Evolutionary conservation across 2,113 vertebrate genomes (phyloP).

Genomic region (Tetrao urogallus): DNA sequence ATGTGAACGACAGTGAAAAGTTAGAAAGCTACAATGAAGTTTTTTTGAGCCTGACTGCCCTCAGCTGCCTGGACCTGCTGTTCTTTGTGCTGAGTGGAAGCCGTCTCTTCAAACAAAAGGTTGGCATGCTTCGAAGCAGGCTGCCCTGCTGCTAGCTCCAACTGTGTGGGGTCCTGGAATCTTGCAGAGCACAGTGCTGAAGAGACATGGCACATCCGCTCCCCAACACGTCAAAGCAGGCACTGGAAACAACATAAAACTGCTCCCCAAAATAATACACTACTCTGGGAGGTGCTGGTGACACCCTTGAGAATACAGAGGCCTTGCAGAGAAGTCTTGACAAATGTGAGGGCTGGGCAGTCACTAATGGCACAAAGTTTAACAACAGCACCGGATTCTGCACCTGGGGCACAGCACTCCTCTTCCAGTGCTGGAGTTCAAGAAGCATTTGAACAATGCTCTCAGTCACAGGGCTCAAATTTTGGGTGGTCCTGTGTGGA

Average conservation of each 20-base stretch:
- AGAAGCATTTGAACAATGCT: background rate
- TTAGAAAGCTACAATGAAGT: constrained; percentile 84
- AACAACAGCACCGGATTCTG: background rate
- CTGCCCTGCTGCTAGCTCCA: constrained; percentile 60
- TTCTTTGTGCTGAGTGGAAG: constrained; percentile 74
- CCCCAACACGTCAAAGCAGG: background rate
- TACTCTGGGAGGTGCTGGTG: background rate
- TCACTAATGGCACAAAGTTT: background rate
- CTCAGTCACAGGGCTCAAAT: background rate
- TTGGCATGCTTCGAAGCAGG: constrained; percentile 31
- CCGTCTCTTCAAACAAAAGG: constrained; percentile 68
- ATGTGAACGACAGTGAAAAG: accelerated
- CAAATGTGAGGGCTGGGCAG: background rate
- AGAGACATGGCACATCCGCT: background rate
- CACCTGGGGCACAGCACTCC: background rate
- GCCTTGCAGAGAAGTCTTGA: background rate
- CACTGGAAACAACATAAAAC: background rate
- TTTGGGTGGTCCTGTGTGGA: background rate
- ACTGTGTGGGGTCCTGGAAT: accelerated
- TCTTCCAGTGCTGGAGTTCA: background rate
- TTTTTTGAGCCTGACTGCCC: constrained; percentile 85
- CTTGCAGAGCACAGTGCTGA: accelerated
- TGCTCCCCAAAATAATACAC: background rate
- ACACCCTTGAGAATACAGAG: background rate
- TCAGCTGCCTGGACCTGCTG: constrained; percentile 89